Evolutionary conservation across 2,888 invertebrate species (phyloP).

Genomic region (Furcula furcula): DNA sequence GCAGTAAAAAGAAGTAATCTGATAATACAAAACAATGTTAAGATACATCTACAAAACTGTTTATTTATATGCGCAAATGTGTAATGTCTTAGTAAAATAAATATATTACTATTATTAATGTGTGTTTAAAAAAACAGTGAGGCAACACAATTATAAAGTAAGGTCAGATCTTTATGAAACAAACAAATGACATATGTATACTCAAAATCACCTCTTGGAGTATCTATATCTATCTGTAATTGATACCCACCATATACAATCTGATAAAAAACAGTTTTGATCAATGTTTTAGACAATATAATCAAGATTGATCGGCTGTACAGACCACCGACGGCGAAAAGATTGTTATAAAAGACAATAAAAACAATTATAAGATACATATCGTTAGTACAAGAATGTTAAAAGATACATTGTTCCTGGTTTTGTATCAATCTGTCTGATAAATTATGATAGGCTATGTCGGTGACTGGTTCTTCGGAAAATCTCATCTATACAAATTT

Average conservation of each 20-base stretch:
- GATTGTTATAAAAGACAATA: slow-evolving; percentile 6
- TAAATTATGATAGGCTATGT: background rate
- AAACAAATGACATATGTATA: no score
- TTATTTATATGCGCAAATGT: no score
- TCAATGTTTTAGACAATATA: background rate
- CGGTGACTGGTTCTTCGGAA: no score
- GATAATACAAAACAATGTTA: no score
- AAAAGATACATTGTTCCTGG: background rate
- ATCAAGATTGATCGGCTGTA: slow-evolving; percentile 2
- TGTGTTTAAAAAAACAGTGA: no score
- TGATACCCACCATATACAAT: background rate
- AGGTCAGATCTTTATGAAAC: no score
- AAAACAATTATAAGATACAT: slow-evolving; percentile 10
- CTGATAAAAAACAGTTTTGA: background rate
- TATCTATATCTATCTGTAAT: background rate
- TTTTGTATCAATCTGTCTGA: background rate
- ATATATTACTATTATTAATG: no score
- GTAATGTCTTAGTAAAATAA: no score
- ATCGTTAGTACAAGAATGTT: slow-evolving; percentile 3
- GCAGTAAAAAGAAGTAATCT: no score
- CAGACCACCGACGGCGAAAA: slow-evolving; percentile 13
- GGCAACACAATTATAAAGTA: no score
- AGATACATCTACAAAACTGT: no score
- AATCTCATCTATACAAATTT: no score
- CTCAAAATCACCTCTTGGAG: background rate